These are phyloP conservation scores for Polyodon spathula DNA, from an alignment of 2,113 vertebrate genomes.

Conservation along the genomic window DNA sequence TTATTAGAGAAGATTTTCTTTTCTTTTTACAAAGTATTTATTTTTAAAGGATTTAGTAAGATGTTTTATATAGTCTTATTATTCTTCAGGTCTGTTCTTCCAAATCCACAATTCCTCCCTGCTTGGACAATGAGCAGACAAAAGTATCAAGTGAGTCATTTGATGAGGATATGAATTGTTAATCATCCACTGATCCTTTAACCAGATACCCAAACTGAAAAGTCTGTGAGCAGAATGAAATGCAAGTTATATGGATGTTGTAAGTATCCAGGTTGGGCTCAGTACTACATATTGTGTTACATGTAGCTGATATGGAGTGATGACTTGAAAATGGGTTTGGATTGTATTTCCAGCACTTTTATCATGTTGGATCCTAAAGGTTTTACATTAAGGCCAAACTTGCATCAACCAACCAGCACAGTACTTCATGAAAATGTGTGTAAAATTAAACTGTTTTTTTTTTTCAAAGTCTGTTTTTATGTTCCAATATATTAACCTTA, in stretches of 20 bases:
- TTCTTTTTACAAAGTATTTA: too few species aligned
- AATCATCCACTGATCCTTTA: constrained; percentile 51
- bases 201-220: constrained; percentile 42
- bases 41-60: background rate
- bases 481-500: too few species aligned
- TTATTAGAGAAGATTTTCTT: too few species aligned
- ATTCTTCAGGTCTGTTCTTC: background rate
- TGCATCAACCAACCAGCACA: too few species aligned
- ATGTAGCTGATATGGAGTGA: constrained; percentile 19
- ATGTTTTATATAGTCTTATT: background rate
- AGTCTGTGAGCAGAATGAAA: constrained; percentile 28
- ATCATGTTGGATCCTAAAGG: constrained; percentile 12
- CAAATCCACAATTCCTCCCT: background rate
- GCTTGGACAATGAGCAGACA: background rate
- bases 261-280: constrained; percentile 9
- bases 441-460: too few species aligned
- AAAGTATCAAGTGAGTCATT: constrained; percentile 50
- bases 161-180: constrained; percentile 54
- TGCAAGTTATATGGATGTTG: constrained; percentile 19
- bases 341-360: constrained; percentile 16
- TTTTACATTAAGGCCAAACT: too few species aligned
- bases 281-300: constrained; percentile 17
- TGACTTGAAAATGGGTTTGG: constrained; percentile 25
- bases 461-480: too few species aligned
- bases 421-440: too few species aligned